Evolutionary conservation across 2,113 vertebrate genomes (phyloP).

Genomic region (Prunella himalayana): DNA sequence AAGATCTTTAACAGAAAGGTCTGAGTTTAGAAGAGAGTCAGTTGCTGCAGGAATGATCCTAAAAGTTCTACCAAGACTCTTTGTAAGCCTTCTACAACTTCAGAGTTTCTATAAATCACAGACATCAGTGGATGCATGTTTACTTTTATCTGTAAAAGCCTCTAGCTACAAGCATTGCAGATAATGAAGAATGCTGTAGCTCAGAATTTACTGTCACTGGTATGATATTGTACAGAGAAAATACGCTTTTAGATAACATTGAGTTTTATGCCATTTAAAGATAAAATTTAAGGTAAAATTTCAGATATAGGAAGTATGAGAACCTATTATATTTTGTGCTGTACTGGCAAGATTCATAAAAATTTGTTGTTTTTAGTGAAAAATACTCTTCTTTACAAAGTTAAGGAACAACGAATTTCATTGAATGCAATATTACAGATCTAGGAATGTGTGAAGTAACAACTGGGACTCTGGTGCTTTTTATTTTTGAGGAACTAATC

Average conservation of each 20-base stretch:
- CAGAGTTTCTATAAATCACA: background rate
- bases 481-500: conserved; percentile 28
- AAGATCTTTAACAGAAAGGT: background rate
- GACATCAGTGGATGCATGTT: background rate
- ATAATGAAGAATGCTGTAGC: background rate
- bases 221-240: background rate
- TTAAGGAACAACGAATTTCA: background rate
- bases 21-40: background rate
- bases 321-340: background rate
- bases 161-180: background rate
- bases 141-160: background rate
- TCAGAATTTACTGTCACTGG: background rate
- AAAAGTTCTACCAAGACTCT: background rate
- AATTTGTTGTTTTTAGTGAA: background rate
- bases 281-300: background rate
- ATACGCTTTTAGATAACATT: background rate
- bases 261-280: background rate
- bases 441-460: background rate
- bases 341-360: background rate
- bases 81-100: background rate
- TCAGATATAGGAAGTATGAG: background rate
- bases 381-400: background rate
- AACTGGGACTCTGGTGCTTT: conserved; percentile 3
- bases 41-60: background rate
- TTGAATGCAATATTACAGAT: background rate